Evolutionary conservation across 1,140 invertebrate species (phyloP), one percentile per base, ranked within the genome.

Genomic region (Lordiphosa collinella): DNA sequence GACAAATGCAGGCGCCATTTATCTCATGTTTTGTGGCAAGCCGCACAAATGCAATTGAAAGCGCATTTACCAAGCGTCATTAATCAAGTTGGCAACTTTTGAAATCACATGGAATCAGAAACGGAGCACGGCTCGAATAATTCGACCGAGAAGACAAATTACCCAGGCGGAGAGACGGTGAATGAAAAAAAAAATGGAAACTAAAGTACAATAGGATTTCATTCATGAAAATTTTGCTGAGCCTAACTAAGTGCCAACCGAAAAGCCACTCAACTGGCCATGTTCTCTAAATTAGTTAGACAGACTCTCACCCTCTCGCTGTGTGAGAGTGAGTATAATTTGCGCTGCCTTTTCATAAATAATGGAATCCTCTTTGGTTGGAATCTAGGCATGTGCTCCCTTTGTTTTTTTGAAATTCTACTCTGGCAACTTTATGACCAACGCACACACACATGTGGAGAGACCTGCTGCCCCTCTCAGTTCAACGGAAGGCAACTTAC

Each of bases 271-370:
- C 25, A 25, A 50, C 29, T 46, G 56, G 50, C 58, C 55, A 82
- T 80, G 82, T 80, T 75, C 55, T 40, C 55, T 64, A 65, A 78
- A 78, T 78, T 79, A 65, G 60, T 69, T 48, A 43, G 67, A 40
- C 53, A 46, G 46, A 44, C 22, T 38, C 36, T 37, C 11, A 6
- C 36, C 12, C 14, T 18, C 16, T 31, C 34, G 10, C 12, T 14
- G 14, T 3, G 16, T 34, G 32, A 43, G 41, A 60, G 57, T 76
- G 62, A 68, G 67, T 76, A 76, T 82, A 82, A 82, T 82, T 82
- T 76, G 61, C 53, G 58, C 72, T 82, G 78, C 68, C 71, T 72
- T 64, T 74, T 57, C 76, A 84, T 82, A 72, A 82, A 84, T 82
- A 84, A 82, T 76, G 58, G 43, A 82, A 55, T 51, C 52, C 66